These are phyloP conservation scores for Dyspetes luteomarginatus DNA, from an alignment of 2,888 invertebrate genomes.

Conservation along the genomic window DNA sequence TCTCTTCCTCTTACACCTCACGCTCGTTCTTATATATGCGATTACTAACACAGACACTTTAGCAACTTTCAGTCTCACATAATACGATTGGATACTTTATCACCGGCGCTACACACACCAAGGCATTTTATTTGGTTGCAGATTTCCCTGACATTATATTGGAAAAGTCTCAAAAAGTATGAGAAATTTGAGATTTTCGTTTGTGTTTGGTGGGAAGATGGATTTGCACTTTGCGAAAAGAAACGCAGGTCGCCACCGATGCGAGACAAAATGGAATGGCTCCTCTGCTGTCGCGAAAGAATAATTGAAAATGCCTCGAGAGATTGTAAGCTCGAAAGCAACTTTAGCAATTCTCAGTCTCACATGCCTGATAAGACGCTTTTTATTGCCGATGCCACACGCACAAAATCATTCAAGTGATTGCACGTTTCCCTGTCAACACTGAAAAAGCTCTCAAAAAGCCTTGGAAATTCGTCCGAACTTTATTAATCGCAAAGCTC, in stretches of 20 bases:
- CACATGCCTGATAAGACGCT: conserved; percentile 4
- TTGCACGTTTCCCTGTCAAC: not conserved
- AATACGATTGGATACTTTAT: conserved; percentile 27
- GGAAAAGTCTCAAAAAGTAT: not conserved
- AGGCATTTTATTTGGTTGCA: conserved; percentile 12
- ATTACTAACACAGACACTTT: conserved; percentile 8
- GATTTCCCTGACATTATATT: not conserved
- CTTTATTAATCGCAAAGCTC: not conserved
- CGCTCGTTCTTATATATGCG: not conserved
- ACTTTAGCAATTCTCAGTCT: conserved; percentile 52
- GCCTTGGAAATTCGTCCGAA: too few species aligned
- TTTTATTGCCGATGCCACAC: conserved; percentile 54
- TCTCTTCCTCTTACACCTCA: not conserved
- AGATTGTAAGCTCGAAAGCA: too few species aligned
- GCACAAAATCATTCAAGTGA: conserved; percentile 22
- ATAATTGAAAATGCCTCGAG: too few species aligned
- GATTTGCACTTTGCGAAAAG: too few species aligned
- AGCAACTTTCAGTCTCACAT: conserved; percentile 48
- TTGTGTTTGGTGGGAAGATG: too few species aligned
- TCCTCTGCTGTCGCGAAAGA: too few species aligned
- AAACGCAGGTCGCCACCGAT: too few species aligned
- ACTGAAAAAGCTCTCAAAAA: not conserved
- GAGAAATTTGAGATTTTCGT: too few species aligned
- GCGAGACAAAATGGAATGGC: too few species aligned
- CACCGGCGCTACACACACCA: conserved; percentile 49